These are phyloP conservation scores for Holcopasites calliopsidis DNA, from an alignment of 1,140 invertebrate species.

Conservation along the genomic window DNA sequence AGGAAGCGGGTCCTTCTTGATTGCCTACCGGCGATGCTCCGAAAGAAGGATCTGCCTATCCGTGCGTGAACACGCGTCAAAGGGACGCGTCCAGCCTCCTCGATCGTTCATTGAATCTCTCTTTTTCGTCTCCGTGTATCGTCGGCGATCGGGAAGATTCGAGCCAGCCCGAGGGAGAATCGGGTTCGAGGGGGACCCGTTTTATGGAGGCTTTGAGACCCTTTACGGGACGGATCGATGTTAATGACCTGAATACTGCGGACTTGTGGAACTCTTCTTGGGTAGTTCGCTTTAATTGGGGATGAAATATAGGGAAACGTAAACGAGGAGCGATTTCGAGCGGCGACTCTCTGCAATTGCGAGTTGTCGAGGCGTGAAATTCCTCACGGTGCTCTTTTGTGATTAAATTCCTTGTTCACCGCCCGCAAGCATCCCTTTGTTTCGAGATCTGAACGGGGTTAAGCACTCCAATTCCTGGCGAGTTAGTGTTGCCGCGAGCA, in stretches of 20 bases:
- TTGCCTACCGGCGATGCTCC: slow-evolving; percentile 22
- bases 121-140: slow-evolving; percentile 12
- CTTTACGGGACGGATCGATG: neutral
- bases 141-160: neutral
- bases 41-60: slow-evolving; percentile 47
- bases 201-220: slow-evolving; percentile 14
- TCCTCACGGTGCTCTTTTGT: neutral
- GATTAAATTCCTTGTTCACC: slow-evolving; percentile 7
- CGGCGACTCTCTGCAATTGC: no score
- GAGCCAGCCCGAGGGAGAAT: neutral
- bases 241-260: neutral
- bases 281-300: neutral
- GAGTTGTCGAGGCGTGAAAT: neutral
- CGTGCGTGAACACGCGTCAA: slow-evolving; percentile 61
- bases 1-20: slow-evolving; percentile 30
- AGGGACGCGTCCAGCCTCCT: slow-evolving; percentile 55
- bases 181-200: neutral
- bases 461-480: neutral
- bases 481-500: neutral
- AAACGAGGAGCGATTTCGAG: neutral
- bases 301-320: no score
- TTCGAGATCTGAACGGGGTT: neutral
- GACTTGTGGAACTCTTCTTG: neutral
- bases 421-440: neutral
- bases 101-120: slow-evolving; percentile 63